phyloP scores from a whole-genome alignment of 2,113 vertebrate genomes.

The Petromus typicus region DNA sequence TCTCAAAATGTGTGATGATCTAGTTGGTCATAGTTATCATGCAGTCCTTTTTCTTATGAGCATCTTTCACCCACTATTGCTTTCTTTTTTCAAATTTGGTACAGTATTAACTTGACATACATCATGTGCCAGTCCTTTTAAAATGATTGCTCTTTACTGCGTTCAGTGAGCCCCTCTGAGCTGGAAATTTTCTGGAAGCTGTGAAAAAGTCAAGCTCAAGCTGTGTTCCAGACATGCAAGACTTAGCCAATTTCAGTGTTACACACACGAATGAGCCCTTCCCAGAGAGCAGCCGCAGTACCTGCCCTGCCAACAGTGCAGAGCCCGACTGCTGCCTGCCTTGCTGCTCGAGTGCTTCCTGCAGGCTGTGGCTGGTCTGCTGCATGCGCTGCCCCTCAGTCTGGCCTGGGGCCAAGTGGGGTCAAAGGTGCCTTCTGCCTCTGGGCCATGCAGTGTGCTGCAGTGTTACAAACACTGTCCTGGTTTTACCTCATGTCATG shows the following conservation, averaged over 20 bases:
- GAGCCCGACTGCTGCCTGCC: neutral
- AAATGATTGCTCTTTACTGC: neutral
- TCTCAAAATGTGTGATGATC: neutral
- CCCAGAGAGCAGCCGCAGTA: neutral
- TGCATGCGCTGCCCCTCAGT: neutral
- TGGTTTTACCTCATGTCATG: neutral
- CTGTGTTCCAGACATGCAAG: neutral
- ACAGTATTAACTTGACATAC: neutral
- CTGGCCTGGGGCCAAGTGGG: neutral
- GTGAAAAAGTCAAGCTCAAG: neutral
- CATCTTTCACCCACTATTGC: neutral
- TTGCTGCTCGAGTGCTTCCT: too few species aligned
- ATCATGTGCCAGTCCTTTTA: neutral
- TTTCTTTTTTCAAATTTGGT: neutral
- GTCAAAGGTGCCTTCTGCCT: neutral
- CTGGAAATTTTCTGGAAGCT: neutral
- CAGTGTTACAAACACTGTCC: neutral
- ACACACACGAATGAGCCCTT: neutral
- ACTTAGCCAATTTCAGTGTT: neutral
- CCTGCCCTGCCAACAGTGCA: fast-evolving
- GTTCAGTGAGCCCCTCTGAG: neutral
- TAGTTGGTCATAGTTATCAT: neutral
- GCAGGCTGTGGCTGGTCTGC: neutral
- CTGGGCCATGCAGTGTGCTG: neutral
- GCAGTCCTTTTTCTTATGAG: neutral